Conservation (phyloP, 1,140 invertebrate genomes). For the Dreissena rostriformis region DNA sequence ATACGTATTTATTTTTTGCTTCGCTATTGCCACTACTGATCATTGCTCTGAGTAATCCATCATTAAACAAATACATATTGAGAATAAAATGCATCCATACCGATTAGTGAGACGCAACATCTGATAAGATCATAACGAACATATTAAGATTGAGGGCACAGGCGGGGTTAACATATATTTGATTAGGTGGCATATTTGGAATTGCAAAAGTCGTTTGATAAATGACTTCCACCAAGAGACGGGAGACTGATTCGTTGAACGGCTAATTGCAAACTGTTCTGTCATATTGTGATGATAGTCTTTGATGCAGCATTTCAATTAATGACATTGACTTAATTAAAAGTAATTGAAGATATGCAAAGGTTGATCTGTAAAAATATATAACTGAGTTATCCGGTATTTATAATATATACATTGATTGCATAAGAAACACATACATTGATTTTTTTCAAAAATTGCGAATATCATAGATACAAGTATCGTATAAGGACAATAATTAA, state of each 20-base stretch:
- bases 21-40: neutral
- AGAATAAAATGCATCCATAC: constrained; percentile 54
- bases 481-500: too few relatives aligned
- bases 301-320: too few relatives aligned
- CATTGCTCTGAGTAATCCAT: neutral
- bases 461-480: too few relatives aligned
- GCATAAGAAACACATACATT: too few relatives aligned
- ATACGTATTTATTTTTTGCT: too few relatives aligned
- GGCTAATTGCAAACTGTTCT: neutral
- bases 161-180: constrained; percentile 43
- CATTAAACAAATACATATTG: constrained; percentile 52
- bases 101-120: constrained; percentile 51
- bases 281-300: too few relatives aligned
- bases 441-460: too few relatives aligned
- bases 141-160: constrained; percentile 55
- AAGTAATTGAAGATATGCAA: too few relatives aligned
- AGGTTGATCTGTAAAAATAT: too few relatives aligned
- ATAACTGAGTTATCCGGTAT: too few relatives aligned
- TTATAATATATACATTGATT: too few relatives aligned
- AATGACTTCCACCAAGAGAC: neutral
- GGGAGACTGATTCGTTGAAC: constrained; percentile 7
- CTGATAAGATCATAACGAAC: constrained; percentile 47
- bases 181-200: constrained; percentile 54
- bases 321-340: too few relatives aligned
- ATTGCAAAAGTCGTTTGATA: constrained; percentile 43